These are phyloP conservation scores for Drosophila serrata DNA, from an alignment of 1,140 invertebrate species.

Conservation along the genomic window DNA sequence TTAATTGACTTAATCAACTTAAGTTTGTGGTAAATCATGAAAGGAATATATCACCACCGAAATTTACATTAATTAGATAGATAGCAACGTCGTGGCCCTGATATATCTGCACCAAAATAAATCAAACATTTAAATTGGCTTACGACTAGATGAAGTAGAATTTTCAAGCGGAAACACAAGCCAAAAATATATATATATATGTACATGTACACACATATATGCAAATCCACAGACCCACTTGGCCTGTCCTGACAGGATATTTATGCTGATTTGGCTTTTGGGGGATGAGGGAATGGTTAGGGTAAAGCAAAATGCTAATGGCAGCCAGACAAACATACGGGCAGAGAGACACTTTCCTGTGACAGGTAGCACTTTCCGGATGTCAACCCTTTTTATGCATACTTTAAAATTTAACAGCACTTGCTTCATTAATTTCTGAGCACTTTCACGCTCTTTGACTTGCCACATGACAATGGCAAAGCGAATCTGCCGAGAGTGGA, in stretches of 20 bases:
- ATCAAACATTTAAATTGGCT: constrained; percentile 41
- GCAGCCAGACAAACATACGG: constrained; percentile 34
- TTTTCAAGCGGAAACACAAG: constrained; percentile 19
- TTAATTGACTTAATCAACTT: constrained; percentile 15
- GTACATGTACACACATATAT: constrained; percentile 4
- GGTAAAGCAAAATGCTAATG: constrained; percentile 51
- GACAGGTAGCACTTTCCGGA: constrained; percentile 53
- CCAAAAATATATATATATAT: background rate
- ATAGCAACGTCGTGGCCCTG: background rate
- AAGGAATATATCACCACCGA: constrained; percentile 3
- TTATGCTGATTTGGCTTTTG: constrained; percentile 26
- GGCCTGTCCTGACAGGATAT: constrained; percentile 17
- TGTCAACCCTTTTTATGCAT: constrained; percentile 70
- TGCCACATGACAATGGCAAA: constrained; percentile 48
- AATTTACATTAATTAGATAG: constrained; percentile 27
- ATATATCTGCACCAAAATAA: constrained; percentile 2
- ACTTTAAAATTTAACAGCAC: constrained; percentile 62
- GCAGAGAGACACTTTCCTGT: constrained; percentile 24
- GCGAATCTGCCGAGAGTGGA: constrained; percentile 5
- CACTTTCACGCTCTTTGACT: constrained; percentile 55
- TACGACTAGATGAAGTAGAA: constrained; percentile 34
- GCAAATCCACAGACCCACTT: constrained; percentile 25
- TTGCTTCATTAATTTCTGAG: constrained; percentile 77
- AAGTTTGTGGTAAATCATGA: constrained; percentile 8
- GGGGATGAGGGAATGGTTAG: background rate